phyloP scores from a whole-genome alignment of 1,140 invertebrate species.

The Drosophila nebulosa region DNA sequence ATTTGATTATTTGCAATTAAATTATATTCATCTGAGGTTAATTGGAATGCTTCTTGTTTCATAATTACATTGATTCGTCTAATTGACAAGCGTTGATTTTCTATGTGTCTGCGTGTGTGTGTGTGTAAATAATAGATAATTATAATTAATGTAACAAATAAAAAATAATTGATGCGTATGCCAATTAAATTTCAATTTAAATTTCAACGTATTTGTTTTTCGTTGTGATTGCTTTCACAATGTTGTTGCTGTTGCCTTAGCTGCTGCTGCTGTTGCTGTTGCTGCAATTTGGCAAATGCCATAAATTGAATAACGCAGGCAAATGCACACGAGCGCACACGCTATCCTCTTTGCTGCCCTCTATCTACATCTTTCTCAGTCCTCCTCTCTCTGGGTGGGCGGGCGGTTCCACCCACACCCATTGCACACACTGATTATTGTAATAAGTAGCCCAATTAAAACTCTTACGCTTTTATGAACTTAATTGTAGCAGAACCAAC shows the following conservation, averaged over 20 bases:
- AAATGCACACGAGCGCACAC: conserved; percentile 52
- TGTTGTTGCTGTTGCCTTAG: conserved; percentile 31
- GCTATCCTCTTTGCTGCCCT: neutral
- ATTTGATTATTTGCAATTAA: neutral
- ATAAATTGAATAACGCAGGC: conserved; percentile 58
- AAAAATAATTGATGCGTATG: conserved; percentile 62
- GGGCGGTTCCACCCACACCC: conserved; percentile 10
- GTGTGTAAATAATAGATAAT: conserved; percentile 64
- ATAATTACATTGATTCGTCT: conserved; percentile 55
- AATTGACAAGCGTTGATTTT: conserved; percentile 64
- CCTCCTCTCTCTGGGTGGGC: neutral
- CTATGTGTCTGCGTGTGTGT: conserved; percentile 2
- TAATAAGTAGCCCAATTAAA: conserved; percentile 71
- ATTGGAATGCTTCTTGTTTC: conserved; percentile 1
- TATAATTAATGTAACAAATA: conserved; percentile 60
- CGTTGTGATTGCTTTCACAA: conserved; percentile 13
- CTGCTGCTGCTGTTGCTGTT: conserved; percentile 15
- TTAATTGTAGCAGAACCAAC: conserved; percentile 45
- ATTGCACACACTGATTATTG: conserved; percentile 49
- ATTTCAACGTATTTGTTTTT: conserved; percentile 38
- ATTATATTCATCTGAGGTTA: conserved; percentile 29
- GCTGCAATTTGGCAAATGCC: conserved; percentile 47
- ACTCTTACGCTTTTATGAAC: conserved; percentile 64
- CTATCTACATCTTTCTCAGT: too few species aligned
- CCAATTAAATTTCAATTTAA: conserved; percentile 74